A percentile compares a stretch with the other conserved stretches of the same genome.
phyloP scores from a whole-genome alignment of 2,113 vertebrate genomes.

The Aldabrachelys gigantea region DNA sequence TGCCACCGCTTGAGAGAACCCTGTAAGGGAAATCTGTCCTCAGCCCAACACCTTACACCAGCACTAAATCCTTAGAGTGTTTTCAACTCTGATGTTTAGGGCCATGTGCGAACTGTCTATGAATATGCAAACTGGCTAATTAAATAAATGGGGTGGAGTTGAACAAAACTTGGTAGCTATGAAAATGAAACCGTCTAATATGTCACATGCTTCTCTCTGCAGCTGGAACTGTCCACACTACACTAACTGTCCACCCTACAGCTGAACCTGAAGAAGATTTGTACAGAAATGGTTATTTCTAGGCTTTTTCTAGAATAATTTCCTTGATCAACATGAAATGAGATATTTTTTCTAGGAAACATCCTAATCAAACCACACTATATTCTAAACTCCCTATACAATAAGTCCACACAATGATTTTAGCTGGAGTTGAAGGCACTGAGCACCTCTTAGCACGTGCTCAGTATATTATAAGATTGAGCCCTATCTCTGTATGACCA shows the following conservation, averaged over 20 bases:
- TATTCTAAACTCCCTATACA: background rate
- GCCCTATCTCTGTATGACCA: background rate
- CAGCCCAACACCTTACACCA: slow-evolving; percentile 39
- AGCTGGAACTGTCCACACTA: slow-evolving; percentile 17
- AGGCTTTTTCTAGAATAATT: background rate
- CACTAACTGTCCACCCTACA: slow-evolving; percentile 28
- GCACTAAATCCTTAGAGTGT: slow-evolving; percentile 55
- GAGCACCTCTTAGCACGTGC: background rate
- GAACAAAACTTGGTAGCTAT: slow-evolving; percentile 68
- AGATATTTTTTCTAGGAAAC: background rate
- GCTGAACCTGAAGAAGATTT: slow-evolving; percentile 36
- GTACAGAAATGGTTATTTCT: slow-evolving; percentile 27
- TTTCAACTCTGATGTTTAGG: slow-evolving; percentile 67
- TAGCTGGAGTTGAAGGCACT: background rate
- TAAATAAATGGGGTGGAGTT: slow-evolving; percentile 72
- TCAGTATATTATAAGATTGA: background rate
- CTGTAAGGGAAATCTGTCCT: slow-evolving; percentile 42
- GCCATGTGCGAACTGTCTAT: slow-evolving; percentile 64
- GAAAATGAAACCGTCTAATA: slow-evolving; percentile 57
- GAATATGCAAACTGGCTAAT: slow-evolving; percentile 72
- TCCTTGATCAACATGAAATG: background rate
- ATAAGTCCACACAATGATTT: background rate
- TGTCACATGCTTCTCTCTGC: slow-evolving; percentile 50
- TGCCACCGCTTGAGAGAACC: slow-evolving; percentile 8
- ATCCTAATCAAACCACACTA: background rate